Conservation (phyloP, 2,888 invertebrate species). For the Dysmachus trigonus region DNA sequence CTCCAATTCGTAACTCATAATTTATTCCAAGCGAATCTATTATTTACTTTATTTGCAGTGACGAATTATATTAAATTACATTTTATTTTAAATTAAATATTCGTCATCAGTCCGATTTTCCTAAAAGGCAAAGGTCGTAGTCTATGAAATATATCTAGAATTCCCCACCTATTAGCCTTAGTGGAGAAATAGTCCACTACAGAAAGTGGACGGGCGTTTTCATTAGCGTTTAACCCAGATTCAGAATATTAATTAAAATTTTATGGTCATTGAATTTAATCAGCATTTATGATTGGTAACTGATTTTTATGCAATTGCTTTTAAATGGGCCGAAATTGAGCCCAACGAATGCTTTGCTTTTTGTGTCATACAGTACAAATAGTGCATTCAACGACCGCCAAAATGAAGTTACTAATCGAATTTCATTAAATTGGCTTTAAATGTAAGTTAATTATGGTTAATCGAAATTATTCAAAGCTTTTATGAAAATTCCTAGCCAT, state of each 20-base stretch:
- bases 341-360: neutral
- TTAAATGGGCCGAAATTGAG: neutral
- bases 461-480: neutral
- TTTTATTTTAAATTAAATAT: too few species aligned
- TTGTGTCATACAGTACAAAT: neutral
- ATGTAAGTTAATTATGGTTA: neutral
- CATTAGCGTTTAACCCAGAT: slow-evolving; percentile 20
- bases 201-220: neutral
- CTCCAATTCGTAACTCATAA: too few species aligned
- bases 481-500: too few species aligned
- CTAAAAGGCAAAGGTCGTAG: neutral
- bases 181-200: neutral
- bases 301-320: slow-evolving; percentile 37
- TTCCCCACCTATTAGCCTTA: neutral
- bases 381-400: neutral
- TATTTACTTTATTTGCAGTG: too few species aligned
- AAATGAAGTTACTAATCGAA: neutral
- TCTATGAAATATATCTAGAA: neutral
- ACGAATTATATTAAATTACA: too few species aligned
- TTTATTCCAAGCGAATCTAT: too few species aligned
- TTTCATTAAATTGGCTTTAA: neutral
- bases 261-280: slow-evolving; percentile 53
- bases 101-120: neutral
- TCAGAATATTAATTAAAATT: slow-evolving; percentile 52
- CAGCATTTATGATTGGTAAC: slow-evolving; percentile 46